These are phyloP conservation scores for Drosophila bocqueti DNA, from an alignment of 1,140 invertebrate genomes.

Conservation along the genomic window DNA sequence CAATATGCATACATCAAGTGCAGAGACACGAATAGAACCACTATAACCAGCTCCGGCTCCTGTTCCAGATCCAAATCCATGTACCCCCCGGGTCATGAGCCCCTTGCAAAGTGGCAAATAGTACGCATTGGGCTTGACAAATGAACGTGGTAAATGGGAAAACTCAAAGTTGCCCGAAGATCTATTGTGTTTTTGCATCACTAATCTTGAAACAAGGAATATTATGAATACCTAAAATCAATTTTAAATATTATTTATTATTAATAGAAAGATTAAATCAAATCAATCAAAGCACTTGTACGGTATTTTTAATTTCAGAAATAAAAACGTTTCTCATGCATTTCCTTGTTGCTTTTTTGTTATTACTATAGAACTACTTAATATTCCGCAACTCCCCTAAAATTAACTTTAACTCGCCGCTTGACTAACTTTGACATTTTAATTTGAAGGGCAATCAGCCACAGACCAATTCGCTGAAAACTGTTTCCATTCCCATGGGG, in stretches of 20 bases:
- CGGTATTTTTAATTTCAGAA: neutral
- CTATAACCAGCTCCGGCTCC: constrained; percentile 1
- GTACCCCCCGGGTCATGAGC: constrained; percentile 16
- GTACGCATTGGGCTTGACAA: constrained; percentile 68
- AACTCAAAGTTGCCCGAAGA: constrained; percentile 10
- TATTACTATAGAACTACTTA: neutral
- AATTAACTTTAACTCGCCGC: neutral
- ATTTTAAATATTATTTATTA: neutral
- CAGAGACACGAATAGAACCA: constrained; percentile 35
- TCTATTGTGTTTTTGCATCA: neutral
- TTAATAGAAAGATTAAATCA: neutral
- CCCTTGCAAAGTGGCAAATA: constrained; percentile 54
- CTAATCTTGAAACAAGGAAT: neutral
- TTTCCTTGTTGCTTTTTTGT: neutral
- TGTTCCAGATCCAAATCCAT: constrained; percentile 10
- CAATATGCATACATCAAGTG: constrained; percentile 78
- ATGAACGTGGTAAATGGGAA: constrained; percentile 39
- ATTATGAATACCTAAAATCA: too few relatives aligned
- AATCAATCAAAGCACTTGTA: neutral
- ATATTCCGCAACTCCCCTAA: neutral
- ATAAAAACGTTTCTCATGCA: neutral
- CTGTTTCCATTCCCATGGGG: neutral
- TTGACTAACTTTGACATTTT: constrained; percentile 14
- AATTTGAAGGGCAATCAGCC: constrained; percentile 37
- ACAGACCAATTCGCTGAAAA: constrained; percentile 15